Conservation (phyloP, 2,797 vertebrate genomes). For the Yasuhikotakia modesta region DNA sequence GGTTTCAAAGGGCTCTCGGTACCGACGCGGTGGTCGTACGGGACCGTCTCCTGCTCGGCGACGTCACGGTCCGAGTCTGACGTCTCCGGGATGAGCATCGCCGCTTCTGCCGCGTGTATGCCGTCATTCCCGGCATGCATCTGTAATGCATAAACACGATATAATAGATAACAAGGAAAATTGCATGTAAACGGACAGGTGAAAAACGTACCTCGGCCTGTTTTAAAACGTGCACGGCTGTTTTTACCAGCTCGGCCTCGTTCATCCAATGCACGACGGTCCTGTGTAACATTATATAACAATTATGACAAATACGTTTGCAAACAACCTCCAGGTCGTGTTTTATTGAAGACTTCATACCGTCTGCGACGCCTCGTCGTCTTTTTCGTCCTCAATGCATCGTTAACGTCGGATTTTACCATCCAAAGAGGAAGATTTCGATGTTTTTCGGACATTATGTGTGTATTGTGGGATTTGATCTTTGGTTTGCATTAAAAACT, state of each 20-base stretch:
- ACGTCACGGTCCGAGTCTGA: constrained; percentile 69
- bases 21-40: constrained; percentile 32
- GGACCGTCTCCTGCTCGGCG: constrained; percentile 63
- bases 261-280: constrained; percentile 72
- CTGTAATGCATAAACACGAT: not conserved
- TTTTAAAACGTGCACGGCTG: constrained; percentile 59
- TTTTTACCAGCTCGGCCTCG: constrained; percentile 72
- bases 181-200: not conserved
- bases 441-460: constrained; percentile 42
- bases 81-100: constrained; percentile 41
- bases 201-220: not conserved
- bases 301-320: constrained; percentile 55
- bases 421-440: constrained; percentile 57
- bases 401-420: constrained; percentile 9
- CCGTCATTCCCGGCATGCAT: too few relatives aligned
- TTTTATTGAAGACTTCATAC: not conserved
- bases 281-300: not conserved
- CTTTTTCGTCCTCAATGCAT: constrained; percentile 1
- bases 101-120: not conserved
- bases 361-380: constrained; percentile 3
- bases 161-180: too few relatives aligned
- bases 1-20: constrained; percentile 1
- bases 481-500: not conserved
- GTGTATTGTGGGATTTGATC: not conserved
- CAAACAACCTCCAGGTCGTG: not conserved